A percentile compares a stretch with the other conserved stretches of the same genome.
Conservation (phyloP, 2,888 invertebrate species). For the Ophion costatus region DNA sequence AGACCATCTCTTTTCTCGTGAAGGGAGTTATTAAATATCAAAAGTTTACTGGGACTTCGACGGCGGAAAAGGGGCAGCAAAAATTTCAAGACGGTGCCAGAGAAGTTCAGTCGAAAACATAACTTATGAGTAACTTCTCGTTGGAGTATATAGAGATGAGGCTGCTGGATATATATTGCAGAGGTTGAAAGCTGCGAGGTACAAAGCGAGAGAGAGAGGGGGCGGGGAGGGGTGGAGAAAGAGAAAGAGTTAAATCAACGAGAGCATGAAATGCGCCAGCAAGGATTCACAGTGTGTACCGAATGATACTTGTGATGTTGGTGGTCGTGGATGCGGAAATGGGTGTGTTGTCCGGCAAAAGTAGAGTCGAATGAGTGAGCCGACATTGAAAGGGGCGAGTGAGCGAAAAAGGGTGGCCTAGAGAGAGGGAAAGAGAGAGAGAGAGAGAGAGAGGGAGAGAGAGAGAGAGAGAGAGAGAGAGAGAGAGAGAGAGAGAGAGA, state of each 20-base stretch:
- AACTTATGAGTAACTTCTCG: slow-evolving; percentile 80
- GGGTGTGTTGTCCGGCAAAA: slow-evolving; percentile 49
- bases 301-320: slow-evolving; percentile 49
- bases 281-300: slow-evolving; percentile 45
- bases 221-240: slow-evolving; percentile 8
- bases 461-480: slow-evolving; percentile 29
- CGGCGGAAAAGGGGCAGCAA: slow-evolving; percentile 26
- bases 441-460: slow-evolving; percentile 62
- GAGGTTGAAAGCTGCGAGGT: slow-evolving; percentile 5
- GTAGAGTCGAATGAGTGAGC: slow-evolving; percentile 52
- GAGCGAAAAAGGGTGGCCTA: slow-evolving; percentile 36
- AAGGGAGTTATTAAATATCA: slow-evolving; percentile 81
- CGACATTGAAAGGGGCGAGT: slow-evolving; percentile 43
- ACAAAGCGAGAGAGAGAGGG: slow-evolving; percentile 14
- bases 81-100: slow-evolving; percentile 77
- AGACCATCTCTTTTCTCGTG: slow-evolving; percentile 51
- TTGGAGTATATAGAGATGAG: slow-evolving; percentile 48
- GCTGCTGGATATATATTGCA: slow-evolving; percentile 41
- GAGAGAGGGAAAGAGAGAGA: slow-evolving; percentile 63
- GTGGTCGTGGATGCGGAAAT: slow-evolving; percentile 49
- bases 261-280: slow-evolving; percentile 48
- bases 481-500: too few species aligned
- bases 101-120: slow-evolving; percentile 81
- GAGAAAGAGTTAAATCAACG: slow-evolving; percentile 26
- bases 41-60: slow-evolving; percentile 74